Percentiles rank a stretch among this genome's conserved stretches.
Evolutionary conservation across 1,140 invertebrate species (phyloP).

Genomic region (Whitmania pigra): DNA sequence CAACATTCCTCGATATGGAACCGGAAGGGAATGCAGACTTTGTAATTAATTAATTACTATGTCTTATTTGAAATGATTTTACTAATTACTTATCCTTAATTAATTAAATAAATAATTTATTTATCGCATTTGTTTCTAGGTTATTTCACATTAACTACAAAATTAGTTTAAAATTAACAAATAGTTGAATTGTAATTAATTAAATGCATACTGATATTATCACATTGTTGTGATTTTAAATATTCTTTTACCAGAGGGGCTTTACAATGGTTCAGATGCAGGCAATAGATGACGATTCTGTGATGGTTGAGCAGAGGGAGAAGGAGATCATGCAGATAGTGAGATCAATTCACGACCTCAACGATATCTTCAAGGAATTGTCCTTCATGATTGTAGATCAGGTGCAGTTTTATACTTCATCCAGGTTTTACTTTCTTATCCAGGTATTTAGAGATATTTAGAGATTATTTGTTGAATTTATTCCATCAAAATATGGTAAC

Average conservation of each 20-base stretch:
- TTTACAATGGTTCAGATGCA: slow-evolving; percentile 53
- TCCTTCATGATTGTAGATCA: slow-evolving; percentile 53
- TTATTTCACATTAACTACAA: not conserved
- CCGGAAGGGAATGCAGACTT: not conserved
- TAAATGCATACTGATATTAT: no score
- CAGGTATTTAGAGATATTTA: no score
- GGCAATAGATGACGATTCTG: slow-evolving; percentile 69
- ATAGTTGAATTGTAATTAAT: no score
- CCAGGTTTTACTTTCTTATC: no score
- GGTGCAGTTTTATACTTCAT: slow-evolving; percentile 36
- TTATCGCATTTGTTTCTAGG: not conserved
- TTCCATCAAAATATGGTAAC: no score
- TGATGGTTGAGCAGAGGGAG: slow-evolving; percentile 63
- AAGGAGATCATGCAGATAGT: slow-evolving; percentile 80
- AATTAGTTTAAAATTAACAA: no score
- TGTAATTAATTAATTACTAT: not conserved
- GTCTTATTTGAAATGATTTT: no score
- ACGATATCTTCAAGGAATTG: slow-evolving; percentile 75
- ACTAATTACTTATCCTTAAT: not conserved
- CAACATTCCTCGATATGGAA: slow-evolving; percentile 23
- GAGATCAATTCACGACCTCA: slow-evolving; percentile 78
- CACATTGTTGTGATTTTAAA: not conserved
- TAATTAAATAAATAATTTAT: not conserved
- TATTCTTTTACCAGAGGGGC: slow-evolving; percentile 29
- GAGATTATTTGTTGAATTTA: no score